phyloP scores from a whole-genome alignment of 2,797 vertebrate genomes.

The Gymnoscopelus braueri region DNA sequence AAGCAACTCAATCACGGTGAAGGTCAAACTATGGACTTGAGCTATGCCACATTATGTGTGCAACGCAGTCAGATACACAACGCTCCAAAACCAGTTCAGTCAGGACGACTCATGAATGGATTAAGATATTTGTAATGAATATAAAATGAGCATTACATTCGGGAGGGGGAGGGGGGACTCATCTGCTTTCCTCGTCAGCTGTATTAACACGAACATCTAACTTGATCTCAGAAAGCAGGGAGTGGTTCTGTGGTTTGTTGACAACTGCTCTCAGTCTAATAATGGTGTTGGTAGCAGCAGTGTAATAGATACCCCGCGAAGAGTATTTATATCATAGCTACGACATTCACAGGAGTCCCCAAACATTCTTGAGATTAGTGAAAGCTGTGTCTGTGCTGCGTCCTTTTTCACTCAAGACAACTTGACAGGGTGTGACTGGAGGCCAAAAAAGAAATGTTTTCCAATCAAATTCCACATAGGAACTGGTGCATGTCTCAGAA shows the following conservation, averaged over 20 bases:
- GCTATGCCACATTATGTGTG: neutral
- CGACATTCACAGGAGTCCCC: conserved; percentile 25
- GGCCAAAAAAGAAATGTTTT: conserved; percentile 4
- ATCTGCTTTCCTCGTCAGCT: neutral
- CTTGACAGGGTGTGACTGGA: conserved; percentile 23
- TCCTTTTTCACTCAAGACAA: conserved; percentile 23
- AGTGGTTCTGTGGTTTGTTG: conserved; percentile 52
- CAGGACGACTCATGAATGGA: neutral
- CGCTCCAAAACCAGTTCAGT: neutral
- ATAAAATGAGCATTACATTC: too few relatives aligned
- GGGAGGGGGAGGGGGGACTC: too few relatives aligned
- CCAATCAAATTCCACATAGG: neutral
- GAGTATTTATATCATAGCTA: conserved; percentile 65
- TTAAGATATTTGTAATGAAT: too few relatives aligned
- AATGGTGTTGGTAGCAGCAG: conserved; percentile 13
- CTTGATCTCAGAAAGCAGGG: conserved; percentile 47
- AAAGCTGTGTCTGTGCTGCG: conserved; percentile 32
- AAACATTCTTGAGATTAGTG: conserved; percentile 42
- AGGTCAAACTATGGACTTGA: conserved; percentile 9
- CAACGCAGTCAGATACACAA: neutral
- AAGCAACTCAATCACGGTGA: conserved; percentile 11
- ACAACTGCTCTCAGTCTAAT: conserved; percentile 47
- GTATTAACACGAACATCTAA: conserved; percentile 15
- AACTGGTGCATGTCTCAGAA: conserved; percentile 24
- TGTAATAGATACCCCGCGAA: conserved; percentile 56